phyloP scores from a whole-genome alignment of 2,888 invertebrate genomes.

The Drosophila greeni region DNA sequence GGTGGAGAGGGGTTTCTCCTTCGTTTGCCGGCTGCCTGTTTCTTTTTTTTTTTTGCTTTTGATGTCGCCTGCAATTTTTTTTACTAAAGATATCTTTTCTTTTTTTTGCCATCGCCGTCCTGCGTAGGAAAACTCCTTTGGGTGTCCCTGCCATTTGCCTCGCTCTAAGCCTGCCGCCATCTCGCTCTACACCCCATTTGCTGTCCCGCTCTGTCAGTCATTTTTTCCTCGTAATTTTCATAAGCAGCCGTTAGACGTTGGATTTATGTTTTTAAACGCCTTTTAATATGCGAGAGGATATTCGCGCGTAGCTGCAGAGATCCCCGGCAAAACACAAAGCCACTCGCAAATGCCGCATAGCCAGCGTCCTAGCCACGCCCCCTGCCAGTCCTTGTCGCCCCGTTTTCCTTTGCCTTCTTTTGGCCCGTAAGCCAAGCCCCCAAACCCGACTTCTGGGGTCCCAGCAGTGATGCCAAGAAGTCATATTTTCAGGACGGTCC shows the following conservation, averaged over 20 bases:
- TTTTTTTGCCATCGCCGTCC: slow-evolving; percentile 31
- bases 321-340: slow-evolving; percentile 61
- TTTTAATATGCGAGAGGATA: slow-evolving; percentile 74
- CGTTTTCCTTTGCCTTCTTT: neutral
- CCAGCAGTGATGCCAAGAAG: slow-evolving; percentile 8
- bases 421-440: slow-evolving; percentile 11
- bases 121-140: slow-evolving; percentile 70
- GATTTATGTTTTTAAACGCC: slow-evolving; percentile 77
- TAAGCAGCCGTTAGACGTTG: slow-evolving; percentile 76
- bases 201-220: slow-evolving; percentile 56
- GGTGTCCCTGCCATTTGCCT: slow-evolving; percentile 62
- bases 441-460: slow-evolving; percentile 5
- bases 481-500: too few relatives aligned
- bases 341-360: slow-evolving; percentile 69
- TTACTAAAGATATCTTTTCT: slow-evolving; percentile 13
- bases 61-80: slow-evolving; percentile 69
- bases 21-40: slow-evolving; percentile 10
- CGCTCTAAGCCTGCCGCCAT: slow-evolving; percentile 17
- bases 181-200: slow-evolving; percentile 17
- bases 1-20: slow-evolving; percentile 5
- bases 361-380: slow-evolving; percentile 40
- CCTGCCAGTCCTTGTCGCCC: neutral
- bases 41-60: slow-evolving; percentile 56
- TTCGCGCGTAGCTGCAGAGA: slow-evolving; percentile 51
- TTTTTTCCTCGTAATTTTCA: slow-evolving; percentile 75